Evolutionary conservation across 2,797 vertebrate genomes (phyloP), one percentile per base, ranked within the genome.

Genomic region (Botia almorhae): DNA sequence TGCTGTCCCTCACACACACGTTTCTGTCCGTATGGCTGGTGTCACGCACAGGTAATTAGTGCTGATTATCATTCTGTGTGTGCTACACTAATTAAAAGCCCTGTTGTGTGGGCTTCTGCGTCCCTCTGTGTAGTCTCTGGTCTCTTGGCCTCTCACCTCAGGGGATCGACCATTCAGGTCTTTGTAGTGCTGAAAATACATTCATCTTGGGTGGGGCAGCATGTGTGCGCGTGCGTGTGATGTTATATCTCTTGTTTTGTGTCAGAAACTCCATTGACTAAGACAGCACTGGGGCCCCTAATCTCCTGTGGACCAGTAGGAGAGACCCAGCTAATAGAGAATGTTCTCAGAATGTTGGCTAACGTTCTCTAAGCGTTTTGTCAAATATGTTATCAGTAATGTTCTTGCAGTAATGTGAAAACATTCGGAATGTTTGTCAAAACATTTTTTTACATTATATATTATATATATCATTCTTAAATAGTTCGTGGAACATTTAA

Each of bases 11-110:
- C 23, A 33, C 23, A 26, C 21, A 19, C 21, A 55, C 17, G 7
- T 36, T 50, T 63, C 48, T 48, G 29, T 73, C 82, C 92, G 92
- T 94, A 90, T 90, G 92, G 90, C 90, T 79, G 83, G 88, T 84
- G 91, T 90, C 91, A 87, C 87, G 90, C 91, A 92, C 88, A 90
- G 92, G 93, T 94, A 95, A 96, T 97, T 96, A 96, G 92, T 91
- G 87, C 92, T 95, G 91, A 94, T 97, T 94, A 96, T 93, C 91
- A 86, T 77, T 89, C 89, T 91, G 89, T 93, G 93, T 92, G 93
- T 93, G 92, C 86, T 88, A 83, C 92, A 88, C 92, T 97, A 97
- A 97, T 97, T 95, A 96, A 94, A 89, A 79, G 90, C 60, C 89
- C 92, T 94, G 92, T 95, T 94, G 91, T 91, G 89, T 83, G 89